A percentile compares a stretch with the other conserved stretches of the same genome.
Evolutionary conservation across 2,113 vertebrate species (phyloP).

Genomic region (Otocyon megalotis): DNA sequence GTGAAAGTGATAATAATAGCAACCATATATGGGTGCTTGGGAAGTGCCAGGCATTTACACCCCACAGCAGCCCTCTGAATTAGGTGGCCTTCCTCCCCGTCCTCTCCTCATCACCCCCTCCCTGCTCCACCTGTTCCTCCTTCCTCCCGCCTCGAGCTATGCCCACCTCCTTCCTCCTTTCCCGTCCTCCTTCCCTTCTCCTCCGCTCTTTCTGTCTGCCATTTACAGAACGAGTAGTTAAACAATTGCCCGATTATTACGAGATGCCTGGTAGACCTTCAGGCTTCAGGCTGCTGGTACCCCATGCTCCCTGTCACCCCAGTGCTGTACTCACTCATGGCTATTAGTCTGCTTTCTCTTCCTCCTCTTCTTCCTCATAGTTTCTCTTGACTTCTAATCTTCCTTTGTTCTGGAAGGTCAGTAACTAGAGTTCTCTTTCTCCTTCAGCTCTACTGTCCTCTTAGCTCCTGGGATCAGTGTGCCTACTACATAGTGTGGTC

Average conservation of each 20-base stretch:
- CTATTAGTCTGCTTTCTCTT: background rate
- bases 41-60: background rate
- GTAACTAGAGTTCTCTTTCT: background rate
- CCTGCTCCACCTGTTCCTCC: background rate
- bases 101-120: too few species aligned
- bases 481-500: background rate
- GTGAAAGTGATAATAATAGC: background rate
- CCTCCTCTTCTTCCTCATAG: background rate
- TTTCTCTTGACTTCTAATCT: background rate
- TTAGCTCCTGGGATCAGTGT: background rate
- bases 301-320: too few species aligned
- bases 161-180: too few species aligned
- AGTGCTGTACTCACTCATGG: background rate
- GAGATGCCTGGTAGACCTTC: background rate
- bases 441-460: background rate
- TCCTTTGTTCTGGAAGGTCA: background rate
- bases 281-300: background rate
- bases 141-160: fast-evolving
- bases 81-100: background rate
- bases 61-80: background rate
- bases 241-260: background rate
- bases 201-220: background rate
- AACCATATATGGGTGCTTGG: background rate
- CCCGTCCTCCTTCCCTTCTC: too few species aligned
- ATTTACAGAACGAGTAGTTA: background rate